These are phyloP conservation scores for Ageneiosus marmoratus DNA, from an alignment of 2,113 vertebrate genomes.

Conservation along the genomic window DNA sequence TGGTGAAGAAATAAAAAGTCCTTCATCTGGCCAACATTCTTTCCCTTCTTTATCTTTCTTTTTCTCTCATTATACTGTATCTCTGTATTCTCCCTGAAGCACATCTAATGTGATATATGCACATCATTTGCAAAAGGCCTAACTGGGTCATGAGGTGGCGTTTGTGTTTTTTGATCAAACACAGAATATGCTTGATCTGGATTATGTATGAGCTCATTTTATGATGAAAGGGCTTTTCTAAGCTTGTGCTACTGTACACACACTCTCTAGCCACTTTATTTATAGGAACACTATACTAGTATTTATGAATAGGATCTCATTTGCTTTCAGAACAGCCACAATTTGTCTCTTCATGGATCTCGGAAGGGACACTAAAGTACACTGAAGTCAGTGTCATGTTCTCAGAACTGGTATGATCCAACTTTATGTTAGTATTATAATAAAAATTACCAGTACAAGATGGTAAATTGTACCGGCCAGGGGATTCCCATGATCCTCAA, in stretches of 20 bases:
- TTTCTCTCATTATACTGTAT: not conserved
- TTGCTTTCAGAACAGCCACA: not conserved
- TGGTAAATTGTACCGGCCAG: too few species aligned
- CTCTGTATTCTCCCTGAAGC: not conserved
- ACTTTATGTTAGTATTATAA: too few species aligned
- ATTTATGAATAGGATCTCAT: not conserved
- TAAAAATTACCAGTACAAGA: too few species aligned
- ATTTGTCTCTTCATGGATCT: not conserved
- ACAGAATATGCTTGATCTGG: constrained; percentile 38
- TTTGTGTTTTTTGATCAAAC: constrained; percentile 37
- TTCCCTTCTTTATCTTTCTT: not conserved
- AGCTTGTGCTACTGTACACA: not conserved
- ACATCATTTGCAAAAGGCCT: constrained; percentile 25
- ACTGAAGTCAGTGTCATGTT: not conserved
- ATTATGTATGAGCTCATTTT: not conserved
- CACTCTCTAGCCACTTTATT: not conserved
- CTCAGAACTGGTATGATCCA: not conserved
- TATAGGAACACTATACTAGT: not conserved
- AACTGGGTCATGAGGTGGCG: constrained; percentile 44
- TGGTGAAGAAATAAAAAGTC: not conserved
- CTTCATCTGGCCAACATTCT: not conserved
- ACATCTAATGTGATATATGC: constrained; percentile 36
- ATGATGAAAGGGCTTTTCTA: not conserved
- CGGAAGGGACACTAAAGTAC: not conserved
- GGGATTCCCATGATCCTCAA: not conserved